Conservation (phyloP, 2,888 invertebrate species). For the Acanthosepion pharaonis region DNA sequence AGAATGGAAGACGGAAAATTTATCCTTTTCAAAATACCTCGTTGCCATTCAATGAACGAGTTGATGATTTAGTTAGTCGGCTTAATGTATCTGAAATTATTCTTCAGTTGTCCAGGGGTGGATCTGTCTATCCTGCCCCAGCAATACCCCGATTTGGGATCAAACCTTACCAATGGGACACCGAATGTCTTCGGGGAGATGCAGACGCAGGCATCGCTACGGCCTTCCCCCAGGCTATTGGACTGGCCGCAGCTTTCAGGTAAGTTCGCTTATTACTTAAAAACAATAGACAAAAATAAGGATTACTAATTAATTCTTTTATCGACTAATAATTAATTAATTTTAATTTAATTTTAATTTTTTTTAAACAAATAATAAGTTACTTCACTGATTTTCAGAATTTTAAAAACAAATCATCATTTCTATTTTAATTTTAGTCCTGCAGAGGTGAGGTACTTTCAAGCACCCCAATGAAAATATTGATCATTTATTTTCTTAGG, state of each 20-base stretch:
- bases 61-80: slow-evolving; percentile 67
- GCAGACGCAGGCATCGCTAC: slow-evolving; percentile 69
- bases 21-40: slow-evolving; percentile 67
- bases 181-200: slow-evolving; percentile 72
- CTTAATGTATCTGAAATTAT: slow-evolving; percentile 67
- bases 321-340: no score
- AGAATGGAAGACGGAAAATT: neutral
- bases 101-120: slow-evolving; percentile 63
- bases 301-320: no score
- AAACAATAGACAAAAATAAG: no score
- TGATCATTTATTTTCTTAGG: no score
- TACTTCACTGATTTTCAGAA: no score
- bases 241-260: slow-evolving; percentile 72
- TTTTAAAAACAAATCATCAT: no score
- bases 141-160: slow-evolving; percentile 67
- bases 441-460: no score
- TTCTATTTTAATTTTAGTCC: no score
- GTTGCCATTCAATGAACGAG: slow-evolving; percentile 67
- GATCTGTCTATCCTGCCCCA: slow-evolving; percentile 66
- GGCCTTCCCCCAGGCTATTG: slow-evolving; percentile 71
- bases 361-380: no score
- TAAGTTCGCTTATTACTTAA: slow-evolving; percentile 49
- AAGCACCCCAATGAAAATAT: no score
- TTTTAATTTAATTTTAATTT: no score
- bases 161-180: slow-evolving; percentile 69